Base-by-base conservation (phyloP, 2,797 vertebrate genomes). In the Neosilurus hyrtlii region DNA sequence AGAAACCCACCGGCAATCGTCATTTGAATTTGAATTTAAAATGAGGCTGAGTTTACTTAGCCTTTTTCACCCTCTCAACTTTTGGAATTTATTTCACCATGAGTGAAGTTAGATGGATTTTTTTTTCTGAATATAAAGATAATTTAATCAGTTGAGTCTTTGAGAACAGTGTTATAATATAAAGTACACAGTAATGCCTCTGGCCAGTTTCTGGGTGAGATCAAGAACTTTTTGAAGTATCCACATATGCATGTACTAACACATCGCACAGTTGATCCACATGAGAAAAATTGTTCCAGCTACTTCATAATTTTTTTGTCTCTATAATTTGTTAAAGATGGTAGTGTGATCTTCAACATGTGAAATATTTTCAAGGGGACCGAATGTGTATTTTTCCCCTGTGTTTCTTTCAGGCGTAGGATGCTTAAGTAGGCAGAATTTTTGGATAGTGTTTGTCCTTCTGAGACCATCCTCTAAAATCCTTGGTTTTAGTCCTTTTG, bases 341-440 rank as follows among this genome's bases (percentile, higher is more conserved):
- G 37, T 22, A 76, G 15, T 61, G 56, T 76, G 56, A 61, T 61
- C n/a, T 49, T 49, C 6, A 76, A 15, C 56, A 75, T 0, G 7
- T 20, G n/a, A 16, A 62, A 43, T 62, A 62, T 18, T 62, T 57
- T 62, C 57, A 49, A 8, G 35, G 8, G 35, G 35, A 62, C 7
- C 35, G 73, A 76, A 76, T 59, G 6, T 43, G 18, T 61, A 76
- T 49, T 62, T 30, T 57, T 77, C 74, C 57, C 35, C 35, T 49
- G 59, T 62, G 74, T 16, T 62, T 43, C 30, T 43, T 61, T 16
- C 57, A 77, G 74, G 59, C 22, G 57, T 62, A 49, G 74, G 74
- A 77, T 77, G 74, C 22, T 77, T 49, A 49, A 43, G 74, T 62
- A 62, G 30, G 74, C 74, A 76, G 74, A 12, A 15, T 61, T 61